Evolutionary conservation across 2,888 invertebrate genomes (phyloP).

Genomic region (Phyllotreta striolata): DNA sequence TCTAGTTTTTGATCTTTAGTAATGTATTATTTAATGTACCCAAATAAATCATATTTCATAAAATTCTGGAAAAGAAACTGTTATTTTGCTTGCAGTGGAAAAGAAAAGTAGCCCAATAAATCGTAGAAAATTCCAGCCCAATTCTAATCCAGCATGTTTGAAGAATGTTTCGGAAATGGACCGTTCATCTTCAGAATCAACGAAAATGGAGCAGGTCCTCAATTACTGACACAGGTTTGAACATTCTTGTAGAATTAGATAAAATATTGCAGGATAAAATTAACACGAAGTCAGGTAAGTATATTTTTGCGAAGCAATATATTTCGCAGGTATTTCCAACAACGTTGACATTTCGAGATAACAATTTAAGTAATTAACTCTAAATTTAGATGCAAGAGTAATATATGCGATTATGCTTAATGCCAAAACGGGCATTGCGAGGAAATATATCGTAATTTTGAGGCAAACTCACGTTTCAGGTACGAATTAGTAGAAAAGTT

Average conservation of each 20-base stretch:
- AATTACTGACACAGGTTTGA: constrained; percentile 74
- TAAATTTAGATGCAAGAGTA: constrained; percentile 1
- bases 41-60: background rate
- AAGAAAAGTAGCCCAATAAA: too few relatives aligned
- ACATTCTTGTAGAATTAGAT: background rate
- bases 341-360: constrained; percentile 9
- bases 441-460: background rate
- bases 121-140: too few relatives aligned
- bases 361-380: background rate
- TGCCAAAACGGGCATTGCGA: background rate
- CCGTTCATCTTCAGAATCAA: constrained; percentile 80
- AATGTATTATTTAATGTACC: too few relatives aligned
- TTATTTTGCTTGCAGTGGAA: too few relatives aligned
- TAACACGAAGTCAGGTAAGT: too few relatives aligned
- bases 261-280: too few relatives aligned
- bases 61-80: background rate
- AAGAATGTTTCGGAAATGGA: constrained; percentile 66
- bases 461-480: background rate
- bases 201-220: constrained; percentile 78
- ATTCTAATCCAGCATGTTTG: constrained; percentile 56
- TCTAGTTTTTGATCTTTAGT: too few relatives aligned
- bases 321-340: constrained; percentile 5
- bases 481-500: constrained; percentile 19
- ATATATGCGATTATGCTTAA: too few relatives aligned
- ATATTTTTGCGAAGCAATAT: background rate